Conservation (phyloP, 2,888 invertebrate species). For the Thera obeliscata region DNA sequence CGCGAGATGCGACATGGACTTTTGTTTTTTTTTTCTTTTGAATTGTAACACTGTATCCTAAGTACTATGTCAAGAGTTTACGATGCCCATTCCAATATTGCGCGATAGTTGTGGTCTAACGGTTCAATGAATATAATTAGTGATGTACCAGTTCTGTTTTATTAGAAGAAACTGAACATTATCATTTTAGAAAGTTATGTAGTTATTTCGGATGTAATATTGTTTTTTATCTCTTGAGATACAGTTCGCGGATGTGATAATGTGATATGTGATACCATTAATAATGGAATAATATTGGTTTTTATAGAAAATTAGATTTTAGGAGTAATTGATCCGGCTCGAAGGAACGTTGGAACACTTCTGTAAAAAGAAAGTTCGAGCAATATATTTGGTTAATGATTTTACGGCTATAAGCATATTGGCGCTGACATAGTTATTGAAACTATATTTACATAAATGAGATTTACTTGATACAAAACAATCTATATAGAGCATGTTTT, state of each 20-base stretch:
- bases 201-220: constrained; percentile 43
- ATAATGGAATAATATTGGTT: constrained; percentile 1
- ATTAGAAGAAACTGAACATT: constrained; percentile 45
- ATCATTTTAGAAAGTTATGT: constrained; percentile 45
- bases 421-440: background rate
- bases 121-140: constrained; percentile 59
- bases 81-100: constrained; percentile 47
- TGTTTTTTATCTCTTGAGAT: constrained; percentile 39
- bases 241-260: constrained; percentile 28
- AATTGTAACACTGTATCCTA: constrained; percentile 5
- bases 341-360: constrained; percentile 8
- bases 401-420: background rate
- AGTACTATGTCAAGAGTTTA: constrained; percentile 32
- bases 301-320: background rate
- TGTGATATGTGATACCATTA: constrained; percentile 14
- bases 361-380: background rate
- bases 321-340: constrained; percentile 4
- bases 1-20: too few species aligned
- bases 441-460: background rate
- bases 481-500: constrained; percentile 19
- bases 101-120: constrained; percentile 46
- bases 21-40: too few species aligned
- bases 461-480: background rate
- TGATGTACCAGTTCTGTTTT: constrained; percentile 55
- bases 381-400: background rate